phyloP scores from a whole-genome alignment of 2,888 invertebrate genomes.

The Entomobrya multifasciata region DNA sequence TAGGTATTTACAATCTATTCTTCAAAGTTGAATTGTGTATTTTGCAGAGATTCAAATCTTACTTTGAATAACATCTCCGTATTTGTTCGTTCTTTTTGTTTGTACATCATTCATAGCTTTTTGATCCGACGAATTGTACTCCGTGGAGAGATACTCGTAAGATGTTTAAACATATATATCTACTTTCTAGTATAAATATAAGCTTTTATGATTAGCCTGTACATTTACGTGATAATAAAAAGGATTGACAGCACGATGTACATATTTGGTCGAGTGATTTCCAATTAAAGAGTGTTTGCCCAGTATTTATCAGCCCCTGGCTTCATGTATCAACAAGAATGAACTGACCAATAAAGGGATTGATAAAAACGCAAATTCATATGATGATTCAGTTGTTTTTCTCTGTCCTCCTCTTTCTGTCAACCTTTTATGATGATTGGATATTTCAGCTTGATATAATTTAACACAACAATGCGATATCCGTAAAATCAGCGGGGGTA shows the following conservation, averaged over 20 bases:
- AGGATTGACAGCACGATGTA: conserved; percentile 50
- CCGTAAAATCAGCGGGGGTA: background rate
- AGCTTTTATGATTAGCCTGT: background rate
- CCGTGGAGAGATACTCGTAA: background rate
- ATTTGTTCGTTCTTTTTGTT: too few species aligned
- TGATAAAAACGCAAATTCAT: background rate
- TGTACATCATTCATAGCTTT: too few species aligned
- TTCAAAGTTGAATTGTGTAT: too few species aligned
- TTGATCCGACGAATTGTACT: background rate
- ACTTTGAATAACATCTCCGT: too few species aligned
- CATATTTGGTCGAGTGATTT: conserved; percentile 63
- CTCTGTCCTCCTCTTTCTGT: background rate
- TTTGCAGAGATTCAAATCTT: too few species aligned
- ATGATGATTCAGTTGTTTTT: conserved; percentile 19
- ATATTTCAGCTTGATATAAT: background rate
- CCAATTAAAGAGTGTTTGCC: conserved; percentile 61
- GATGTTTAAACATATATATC: background rate
- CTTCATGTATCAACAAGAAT: background rate
- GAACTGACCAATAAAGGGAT: background rate
- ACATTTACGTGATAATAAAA: conserved; percentile 49
- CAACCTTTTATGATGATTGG: background rate
- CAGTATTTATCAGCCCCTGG: conserved; percentile 25
- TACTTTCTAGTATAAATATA: background rate
- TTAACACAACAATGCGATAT: background rate
- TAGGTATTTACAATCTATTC: too few species aligned